Base-by-base conservation (phyloP, 2,888 invertebrate species). In the Hemistola chrysoprasaria region DNA sequence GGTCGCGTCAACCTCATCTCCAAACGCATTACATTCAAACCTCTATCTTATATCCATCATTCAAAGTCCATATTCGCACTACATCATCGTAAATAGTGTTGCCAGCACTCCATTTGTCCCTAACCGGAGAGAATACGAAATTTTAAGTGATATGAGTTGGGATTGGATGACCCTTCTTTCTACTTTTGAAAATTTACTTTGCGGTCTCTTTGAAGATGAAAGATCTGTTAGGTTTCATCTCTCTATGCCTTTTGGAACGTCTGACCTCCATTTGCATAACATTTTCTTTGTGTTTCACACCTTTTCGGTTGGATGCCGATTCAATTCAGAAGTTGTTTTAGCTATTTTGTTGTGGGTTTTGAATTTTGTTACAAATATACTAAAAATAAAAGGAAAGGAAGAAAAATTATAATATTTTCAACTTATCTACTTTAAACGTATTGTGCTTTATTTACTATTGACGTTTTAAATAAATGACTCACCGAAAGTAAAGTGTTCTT, bases 241-340 rank as follows among this genome's bases (percentile, higher is more conserved):
- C n/a, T 16, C 40, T 50, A 29, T 38, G 39, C 35, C 11, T 38
- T 38, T 39, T 24, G 7, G 24, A 35, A 11, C 22, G 31, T 25
- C 40, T 36, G 39, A 44, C 41, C 50, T n/a, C 43, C 29, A 39
- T 41, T 46, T 38, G 31, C 49, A 46, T 50, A 40, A 23, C 7
- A 41, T 42, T 49, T 41, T 29, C 41, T 45, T 36, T 37, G 38
- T 26, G 39, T 5, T 23, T 36, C 30, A 28, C 29, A 45, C 35
- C 25, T 22, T 31, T 26, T 6, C 11, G 11, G 11, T 36, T 25
- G 16, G 21, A 39, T 35, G 22, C 11, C 11, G 28, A 26, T 43
- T 29, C 7, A 25, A 29, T 29, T 22, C n/a, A n/a, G n/a, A n/a
- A n/a, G n/a, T n/a, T n/a, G n/a, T n/a, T n/a, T n/a, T n/a, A n/a